phyloP scores from a whole-genome alignment of 2,797 vertebrate species.

The Malurus leucopterus region DNA sequence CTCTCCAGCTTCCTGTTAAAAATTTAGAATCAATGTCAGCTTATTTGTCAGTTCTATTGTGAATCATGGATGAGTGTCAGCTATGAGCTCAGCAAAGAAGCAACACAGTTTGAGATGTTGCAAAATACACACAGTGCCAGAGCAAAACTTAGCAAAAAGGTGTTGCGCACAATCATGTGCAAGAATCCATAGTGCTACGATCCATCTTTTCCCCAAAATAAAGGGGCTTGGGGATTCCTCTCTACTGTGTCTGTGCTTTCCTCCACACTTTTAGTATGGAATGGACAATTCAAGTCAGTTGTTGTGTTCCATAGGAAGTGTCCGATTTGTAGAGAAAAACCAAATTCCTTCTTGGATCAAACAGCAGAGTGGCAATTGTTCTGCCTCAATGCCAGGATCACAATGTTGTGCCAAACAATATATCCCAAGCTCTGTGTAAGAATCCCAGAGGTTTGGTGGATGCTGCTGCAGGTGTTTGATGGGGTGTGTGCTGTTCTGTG shows the following conservation, averaged over 20 bases:
- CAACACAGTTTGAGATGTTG: rapidly evolving
- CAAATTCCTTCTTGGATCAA: background rate
- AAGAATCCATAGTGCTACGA: background rate
- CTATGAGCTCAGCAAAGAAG: background rate
- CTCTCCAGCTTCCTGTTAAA: background rate
- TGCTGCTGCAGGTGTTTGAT: rapidly evolving
- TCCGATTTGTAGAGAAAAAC: too few relatives aligned
- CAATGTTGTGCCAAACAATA: background rate
- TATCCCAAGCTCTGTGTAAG: background rate
- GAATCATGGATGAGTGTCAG: background rate
- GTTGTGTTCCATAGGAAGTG: background rate
- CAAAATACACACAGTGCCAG: background rate
- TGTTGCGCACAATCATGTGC: background rate
- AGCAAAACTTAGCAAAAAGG: background rate
- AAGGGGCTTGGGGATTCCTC: background rate
- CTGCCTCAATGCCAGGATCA: background rate
- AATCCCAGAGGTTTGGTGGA: background rate
- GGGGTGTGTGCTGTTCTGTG: background rate
- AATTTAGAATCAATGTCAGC: background rate
- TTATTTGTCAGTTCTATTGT: background rate
- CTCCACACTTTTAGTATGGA: rapidly evolving
- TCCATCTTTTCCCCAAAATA: background rate
- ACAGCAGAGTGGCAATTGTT: background rate
- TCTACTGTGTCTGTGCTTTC: background rate
- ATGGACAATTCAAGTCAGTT: too few relatives aligned